Evolutionary conservation across 30 jellyfish, hydroid and myxozoan species (phyloP).

Genomic region (Turritopsis rubra): DNA sequence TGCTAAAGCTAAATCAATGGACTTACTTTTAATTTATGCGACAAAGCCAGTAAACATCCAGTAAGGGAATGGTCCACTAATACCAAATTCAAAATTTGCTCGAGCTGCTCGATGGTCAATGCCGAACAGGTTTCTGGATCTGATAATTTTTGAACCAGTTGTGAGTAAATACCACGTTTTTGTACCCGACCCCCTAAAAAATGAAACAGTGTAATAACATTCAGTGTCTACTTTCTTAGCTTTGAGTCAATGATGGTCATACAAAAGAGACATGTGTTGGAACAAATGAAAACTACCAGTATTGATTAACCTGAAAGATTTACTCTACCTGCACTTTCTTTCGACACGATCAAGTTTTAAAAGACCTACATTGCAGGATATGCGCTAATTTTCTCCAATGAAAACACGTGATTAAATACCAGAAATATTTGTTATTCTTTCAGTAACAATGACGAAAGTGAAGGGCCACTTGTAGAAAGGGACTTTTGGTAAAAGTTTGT

Average conservation of each 20-base stretch:
- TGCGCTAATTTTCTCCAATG: background rate
- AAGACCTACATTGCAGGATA: background rate
- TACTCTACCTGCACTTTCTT: background rate
- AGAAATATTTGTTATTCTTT: background rate
- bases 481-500: background rate
- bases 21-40: slow-evolving; percentile 17
- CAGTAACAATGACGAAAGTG: background rate
- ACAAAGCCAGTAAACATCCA: slow-evolving; percentile 53
- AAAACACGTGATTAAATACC: background rate
- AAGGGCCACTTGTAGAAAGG: background rate
- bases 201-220: too few species aligned
- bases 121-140: background rate
- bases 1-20: background rate
- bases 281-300: background rate
- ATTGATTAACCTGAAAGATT: background rate
- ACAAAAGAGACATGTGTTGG: background rate
- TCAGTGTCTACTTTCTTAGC: too few species aligned
- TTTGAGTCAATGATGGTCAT: background rate
- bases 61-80: slow-evolving; percentile 60
- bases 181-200: slow-evolving; percentile 22
- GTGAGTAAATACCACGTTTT: slow-evolving; percentile 26
- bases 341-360: slow-evolving; percentile 28
- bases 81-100: slow-evolving; percentile 46
- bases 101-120: slow-evolving; percentile 32
- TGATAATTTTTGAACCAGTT: slow-evolving; percentile 6